Evolutionary conservation across 2,888 invertebrate species (phyloP), one percentile per base, ranked within the genome.

Genomic region (Ichneumoninae sp.): DNA sequence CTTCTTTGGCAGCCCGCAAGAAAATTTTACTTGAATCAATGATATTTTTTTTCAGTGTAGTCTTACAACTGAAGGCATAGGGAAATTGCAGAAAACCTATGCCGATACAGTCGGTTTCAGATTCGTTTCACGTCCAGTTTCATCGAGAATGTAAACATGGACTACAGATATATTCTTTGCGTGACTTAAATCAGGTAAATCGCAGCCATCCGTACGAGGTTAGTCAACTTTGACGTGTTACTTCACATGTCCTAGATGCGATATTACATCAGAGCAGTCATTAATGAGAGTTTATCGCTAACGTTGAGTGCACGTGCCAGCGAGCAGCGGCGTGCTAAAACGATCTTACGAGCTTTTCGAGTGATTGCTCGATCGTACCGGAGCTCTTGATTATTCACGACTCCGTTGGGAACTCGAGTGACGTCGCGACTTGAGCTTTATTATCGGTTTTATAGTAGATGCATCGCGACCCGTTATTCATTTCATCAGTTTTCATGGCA

Each of bases 241-340:
- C 57, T 10, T 7, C 26, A 4, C 57, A 26, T 57, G 22, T 13
- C 10, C 57, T 10, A 26, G 57, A 26, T 22, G 26, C 13, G 4
- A 16, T 62, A 30, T 62, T 62, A 30, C n/a, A 4, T 62, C 33
- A 3, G 62, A 33, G 62, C 0, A 62, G 60, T 65, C 36, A 74
- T 82, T 78, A 72, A 82, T 74, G 74, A 78, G 44, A 82, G 78
- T 82, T 78, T 78, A 82, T 82, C 57, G 57, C 22, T n/a, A 33
- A 54, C 19, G 52, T 74, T 62, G 60, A 62, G 69, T 33, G 52
- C 79, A 83, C 71, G 72, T 77, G 13, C n/a, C 19, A 19, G 40
- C 70, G 50, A 72, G 50, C 72, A 60, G 44, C 44, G 75, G 71
- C 71, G 57, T 80, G 71, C 36, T 57, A 77, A 66, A 19, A 40